Percentiles rank a stretch among this genome's conserved stretches.
Evolutionary conservation across 1,140 invertebrate genomes (phyloP).

Genomic region (Apis dorsata): DNA sequence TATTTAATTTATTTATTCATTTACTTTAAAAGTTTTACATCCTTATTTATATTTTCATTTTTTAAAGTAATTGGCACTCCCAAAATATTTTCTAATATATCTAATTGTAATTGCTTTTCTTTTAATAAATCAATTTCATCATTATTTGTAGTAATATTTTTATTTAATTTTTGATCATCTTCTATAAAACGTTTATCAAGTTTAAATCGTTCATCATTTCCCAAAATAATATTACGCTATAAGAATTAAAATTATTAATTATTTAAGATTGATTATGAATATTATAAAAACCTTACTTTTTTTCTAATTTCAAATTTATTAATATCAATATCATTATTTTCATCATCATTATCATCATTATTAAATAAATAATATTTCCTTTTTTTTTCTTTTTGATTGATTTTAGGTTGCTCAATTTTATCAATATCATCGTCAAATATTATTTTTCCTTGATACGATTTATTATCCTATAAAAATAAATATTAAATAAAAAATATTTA

Average conservation of each 20-base stretch:
- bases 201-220: conserved; percentile 82
- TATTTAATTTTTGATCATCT: conserved; percentile 59
- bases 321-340: conserved; percentile 81
- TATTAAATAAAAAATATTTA: not conserved
- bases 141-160: conserved; percentile 54
- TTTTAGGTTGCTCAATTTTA: conserved; percentile 22
- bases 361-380: conserved; percentile 75
- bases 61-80: conserved; percentile 72
- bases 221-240: conserved; percentile 57
- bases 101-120: conserved; percentile 82
- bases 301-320: conserved; percentile 54
- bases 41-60: conserved; percentile 41
- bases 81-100: conserved; percentile 82
- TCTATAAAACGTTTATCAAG: conserved; percentile 83
- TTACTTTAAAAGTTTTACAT: conserved; percentile 41
- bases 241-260: conserved; percentile 5
- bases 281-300: conserved; percentile 21
- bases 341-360: conserved; percentile 77
- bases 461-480: conserved; percentile 78
- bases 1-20: conserved; percentile 12
- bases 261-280: not conserved
- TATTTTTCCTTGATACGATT: conserved; percentile 80
- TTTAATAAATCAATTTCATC: conserved; percentile 74
- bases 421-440: conserved; percentile 80
- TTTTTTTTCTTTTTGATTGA: conserved; percentile 63